Conservation (phyloP, 2,797 vertebrate species). For the Thripadectes ignobilis region DNA sequence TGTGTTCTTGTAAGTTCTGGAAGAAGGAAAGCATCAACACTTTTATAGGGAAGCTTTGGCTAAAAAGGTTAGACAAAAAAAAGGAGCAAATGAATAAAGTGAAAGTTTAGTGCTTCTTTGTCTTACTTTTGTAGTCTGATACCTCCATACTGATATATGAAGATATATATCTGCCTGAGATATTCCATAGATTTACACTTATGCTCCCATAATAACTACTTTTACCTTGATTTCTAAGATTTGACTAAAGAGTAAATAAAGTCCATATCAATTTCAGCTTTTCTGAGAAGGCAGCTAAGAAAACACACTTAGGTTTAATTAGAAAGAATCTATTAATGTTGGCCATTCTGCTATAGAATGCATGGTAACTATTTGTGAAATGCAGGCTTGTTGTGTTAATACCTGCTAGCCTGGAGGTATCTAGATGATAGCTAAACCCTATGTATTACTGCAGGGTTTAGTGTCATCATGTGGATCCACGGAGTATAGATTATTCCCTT, state of each 20-base stretch:
- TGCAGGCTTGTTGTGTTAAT: background rate
- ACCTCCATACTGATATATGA: background rate
- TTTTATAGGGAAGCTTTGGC: background rate
- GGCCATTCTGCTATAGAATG: background rate
- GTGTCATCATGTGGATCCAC: background rate
- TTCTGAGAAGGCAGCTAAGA: background rate
- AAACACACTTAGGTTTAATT: background rate
- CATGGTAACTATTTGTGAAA: background rate
- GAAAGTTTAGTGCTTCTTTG: background rate
- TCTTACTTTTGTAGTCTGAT: background rate
- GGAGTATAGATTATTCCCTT: background rate
- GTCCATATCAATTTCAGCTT: background rate
- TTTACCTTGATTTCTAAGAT: background rate
- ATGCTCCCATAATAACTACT: background rate
- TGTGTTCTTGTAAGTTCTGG: background rate
- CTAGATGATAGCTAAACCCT: background rate
- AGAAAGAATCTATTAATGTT: background rate
- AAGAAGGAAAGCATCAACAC: background rate
- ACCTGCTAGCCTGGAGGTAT: background rate
- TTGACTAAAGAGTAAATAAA: background rate
- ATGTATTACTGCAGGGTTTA: background rate
- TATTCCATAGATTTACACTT: background rate
- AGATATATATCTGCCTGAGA: background rate
- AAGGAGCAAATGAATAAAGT: background rate
- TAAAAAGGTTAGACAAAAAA: background rate